A percentile compares a stretch with the other conserved stretches of the same genome.
Conservation (phyloP, 2,888 invertebrate species). For the Dyspetes luteomarginatus region DNA sequence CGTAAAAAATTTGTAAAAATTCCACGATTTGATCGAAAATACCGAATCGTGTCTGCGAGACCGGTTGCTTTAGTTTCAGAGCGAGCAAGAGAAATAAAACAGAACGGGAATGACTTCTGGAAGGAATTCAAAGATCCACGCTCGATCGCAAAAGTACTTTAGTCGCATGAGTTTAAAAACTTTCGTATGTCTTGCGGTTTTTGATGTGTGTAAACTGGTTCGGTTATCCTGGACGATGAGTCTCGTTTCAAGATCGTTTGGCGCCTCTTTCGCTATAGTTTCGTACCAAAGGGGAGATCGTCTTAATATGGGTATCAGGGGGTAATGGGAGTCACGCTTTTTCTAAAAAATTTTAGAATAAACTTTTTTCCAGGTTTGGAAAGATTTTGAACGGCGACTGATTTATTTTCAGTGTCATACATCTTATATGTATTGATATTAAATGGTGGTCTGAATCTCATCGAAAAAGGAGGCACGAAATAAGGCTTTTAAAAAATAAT, state of each 20-base stretch:
- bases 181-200: conserved; percentile 18
- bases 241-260: conserved; percentile 27
- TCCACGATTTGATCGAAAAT: not conserved
- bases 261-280: not conserved
- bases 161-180: conserved; percentile 33
- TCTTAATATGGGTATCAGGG: not conserved
- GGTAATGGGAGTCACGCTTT: not conserved
- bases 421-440: too few relatives aligned
- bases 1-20: not conserved
- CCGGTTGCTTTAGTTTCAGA: not conserved
- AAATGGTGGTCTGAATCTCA: too few relatives aligned
- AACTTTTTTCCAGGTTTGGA: too few relatives aligned
- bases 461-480: too few relatives aligned
- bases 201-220: conserved; percentile 36
- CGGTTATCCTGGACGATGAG: conserved; percentile 11
- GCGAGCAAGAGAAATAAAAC: conserved; percentile 15
- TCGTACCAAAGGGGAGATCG: not conserved
- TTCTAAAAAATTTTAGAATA: too few relatives aligned
- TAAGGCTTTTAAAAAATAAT: too few relatives aligned
- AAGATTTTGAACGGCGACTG: too few relatives aligned
- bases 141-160: conserved; percentile 40
- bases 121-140: conserved; percentile 49
- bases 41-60: not conserved
- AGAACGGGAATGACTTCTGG: not conserved
- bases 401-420: too few relatives aligned